phyloP scores from a whole-genome alignment of 1,140 invertebrate species.

The Paralvinella palmiformis region DNA sequence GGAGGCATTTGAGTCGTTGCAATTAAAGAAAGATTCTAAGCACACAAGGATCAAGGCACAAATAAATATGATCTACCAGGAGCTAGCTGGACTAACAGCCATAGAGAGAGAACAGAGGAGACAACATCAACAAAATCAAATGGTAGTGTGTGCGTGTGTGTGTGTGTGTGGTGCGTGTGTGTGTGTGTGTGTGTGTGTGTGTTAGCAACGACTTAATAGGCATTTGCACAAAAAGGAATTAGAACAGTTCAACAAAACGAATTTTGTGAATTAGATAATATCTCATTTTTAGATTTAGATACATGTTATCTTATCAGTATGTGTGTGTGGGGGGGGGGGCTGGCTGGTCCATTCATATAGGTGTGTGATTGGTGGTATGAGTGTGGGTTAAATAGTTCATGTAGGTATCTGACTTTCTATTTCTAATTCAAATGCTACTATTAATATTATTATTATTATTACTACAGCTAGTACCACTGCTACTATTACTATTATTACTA shows the following conservation, averaged over 20 bases:
- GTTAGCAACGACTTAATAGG: no score
- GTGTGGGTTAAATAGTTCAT: no score
- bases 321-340: no score
- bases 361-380: no score
- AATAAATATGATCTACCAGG: constrained; percentile 68
- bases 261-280: neutral
- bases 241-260: no score
- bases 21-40: constrained; percentile 68
- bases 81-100: constrained; percentile 66
- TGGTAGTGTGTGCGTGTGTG: constrained; percentile 23
- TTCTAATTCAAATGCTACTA: no score
- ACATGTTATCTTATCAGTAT: neutral
- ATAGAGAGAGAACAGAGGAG: constrained; percentile 69
- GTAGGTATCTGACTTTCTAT: no score
- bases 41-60: constrained; percentile 64
- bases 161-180: neutral
- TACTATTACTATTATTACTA: neutral
- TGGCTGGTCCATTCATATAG: no score
- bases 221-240: no score
- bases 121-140: constrained; percentile 61
- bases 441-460: neutral
- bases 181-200: no score
- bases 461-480: neutral
- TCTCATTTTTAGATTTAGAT: neutral
- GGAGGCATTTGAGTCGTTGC: constrained; percentile 63